These are phyloP conservation scores for Callospermophilus lateralis DNA, from an alignment of 2,113 vertebrate species.

Conservation along the genomic window DNA sequence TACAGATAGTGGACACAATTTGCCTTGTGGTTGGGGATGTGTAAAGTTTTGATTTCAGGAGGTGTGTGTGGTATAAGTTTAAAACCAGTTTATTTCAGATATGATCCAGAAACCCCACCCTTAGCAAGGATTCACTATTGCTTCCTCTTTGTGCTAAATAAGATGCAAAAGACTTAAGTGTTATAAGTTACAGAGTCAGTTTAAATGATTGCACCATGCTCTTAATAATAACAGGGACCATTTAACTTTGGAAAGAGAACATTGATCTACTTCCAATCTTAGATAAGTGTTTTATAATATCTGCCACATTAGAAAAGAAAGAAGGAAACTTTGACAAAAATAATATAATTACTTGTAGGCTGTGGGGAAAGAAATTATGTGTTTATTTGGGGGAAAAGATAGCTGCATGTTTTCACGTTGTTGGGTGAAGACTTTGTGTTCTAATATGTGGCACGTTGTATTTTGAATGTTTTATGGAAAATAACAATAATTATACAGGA, in stretches of 20 bases:
- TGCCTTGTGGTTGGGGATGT: not conserved
- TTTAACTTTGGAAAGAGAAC: conserved; percentile 32
- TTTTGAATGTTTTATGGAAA: conserved; percentile 34
- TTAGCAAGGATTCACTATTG: not conserved
- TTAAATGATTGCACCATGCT: not conserved
- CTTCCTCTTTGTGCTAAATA: not conserved
- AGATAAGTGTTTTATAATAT: not conserved
- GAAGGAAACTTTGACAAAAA: conserved; percentile 51
- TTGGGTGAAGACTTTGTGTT: not conserved
- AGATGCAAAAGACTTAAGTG: not conserved
- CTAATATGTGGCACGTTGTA: not conserved
- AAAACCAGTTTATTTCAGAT: not conserved
- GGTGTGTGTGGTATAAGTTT: not conserved
- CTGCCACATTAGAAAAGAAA: conserved; percentile 42
- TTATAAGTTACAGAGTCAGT: not conserved
- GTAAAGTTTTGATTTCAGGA: not conserved
- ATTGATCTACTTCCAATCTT: not conserved
- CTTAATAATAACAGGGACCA: not conserved
- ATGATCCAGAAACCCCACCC: not conserved
- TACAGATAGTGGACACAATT: not conserved
- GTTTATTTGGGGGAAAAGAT: not conserved
- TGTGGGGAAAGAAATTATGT: no score
- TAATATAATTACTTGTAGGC: conserved; percentile 47
- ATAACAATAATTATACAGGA: not conserved
- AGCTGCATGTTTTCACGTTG: not conserved